A percentile compares a stretch with the other conserved stretches of the same genome.
Evolutionary conservation across 2,113 vertebrate genomes (phyloP).

Genomic region (Diadophis punctatus): DNA sequence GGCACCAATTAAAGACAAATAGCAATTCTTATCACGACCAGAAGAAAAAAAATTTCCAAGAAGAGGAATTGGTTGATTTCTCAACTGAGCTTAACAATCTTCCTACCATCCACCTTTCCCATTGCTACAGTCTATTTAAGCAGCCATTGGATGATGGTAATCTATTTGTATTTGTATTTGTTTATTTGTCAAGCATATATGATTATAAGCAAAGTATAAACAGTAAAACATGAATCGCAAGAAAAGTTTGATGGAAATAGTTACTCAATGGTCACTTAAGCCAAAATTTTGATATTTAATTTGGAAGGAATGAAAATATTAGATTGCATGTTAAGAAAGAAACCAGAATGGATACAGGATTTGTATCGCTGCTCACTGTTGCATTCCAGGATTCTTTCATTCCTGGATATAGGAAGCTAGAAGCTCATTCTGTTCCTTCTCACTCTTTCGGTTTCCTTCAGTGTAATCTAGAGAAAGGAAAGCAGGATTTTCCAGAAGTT

Average conservation of each 20-base stretch:
- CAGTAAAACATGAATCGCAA: too few relatives aligned
- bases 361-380: background rate
- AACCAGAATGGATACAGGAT: background rate
- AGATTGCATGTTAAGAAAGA: background rate
- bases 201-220: too few relatives aligned
- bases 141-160: background rate
- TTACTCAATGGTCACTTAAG: background rate
- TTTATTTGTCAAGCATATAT: too few relatives aligned
- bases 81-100: background rate
- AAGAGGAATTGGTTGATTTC: background rate
- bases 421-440: background rate
- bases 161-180: too few relatives aligned
- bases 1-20: background rate
- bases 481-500: background rate
- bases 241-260: background rate
- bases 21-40: background rate
- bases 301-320: background rate
- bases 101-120: background rate
- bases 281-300: background rate
- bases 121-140: background rate
- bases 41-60: background rate
- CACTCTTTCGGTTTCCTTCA: background rate
- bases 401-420: background rate
- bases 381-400: background rate
- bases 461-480: background rate